Conservation (phyloP, 2,113 vertebrate species). For the Chiloscyllium plagiosum region DNA sequence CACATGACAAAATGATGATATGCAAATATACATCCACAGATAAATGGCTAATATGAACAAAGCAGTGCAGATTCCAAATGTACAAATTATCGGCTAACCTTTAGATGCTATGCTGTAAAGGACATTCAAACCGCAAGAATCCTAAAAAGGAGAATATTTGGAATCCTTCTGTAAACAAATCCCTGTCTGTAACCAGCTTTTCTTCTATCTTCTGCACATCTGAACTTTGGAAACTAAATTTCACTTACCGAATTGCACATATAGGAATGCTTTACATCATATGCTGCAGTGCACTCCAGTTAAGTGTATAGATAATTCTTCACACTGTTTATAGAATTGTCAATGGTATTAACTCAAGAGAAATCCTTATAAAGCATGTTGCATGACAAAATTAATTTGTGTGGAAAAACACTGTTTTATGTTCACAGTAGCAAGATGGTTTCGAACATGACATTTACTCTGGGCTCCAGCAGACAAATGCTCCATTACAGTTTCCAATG, state of each 20-base stretch:
- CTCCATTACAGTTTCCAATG: background rate
- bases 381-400: background rate
- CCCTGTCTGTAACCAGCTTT: background rate
- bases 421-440: background rate
- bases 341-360: background rate
- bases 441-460: background rate
- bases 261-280: background rate
- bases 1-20: background rate
- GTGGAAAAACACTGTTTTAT: conserved; percentile 15
- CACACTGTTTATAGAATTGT: background rate
- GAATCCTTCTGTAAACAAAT: background rate
- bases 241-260: background rate
- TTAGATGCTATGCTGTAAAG: background rate
- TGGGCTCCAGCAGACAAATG: background rate
- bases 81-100: background rate
- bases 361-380: background rate
- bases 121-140: background rate
- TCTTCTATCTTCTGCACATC: background rate
- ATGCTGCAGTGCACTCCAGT: background rate
- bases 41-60: background rate
- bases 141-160: background rate
- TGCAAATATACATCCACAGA: background rate
- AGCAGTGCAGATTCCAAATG: background rate
- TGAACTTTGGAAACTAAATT: background rate
- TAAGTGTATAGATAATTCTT: background rate